Conservation (phyloP, 2,113 vertebrate genomes). For the Gymnobelideus leadbeateri region DNA sequence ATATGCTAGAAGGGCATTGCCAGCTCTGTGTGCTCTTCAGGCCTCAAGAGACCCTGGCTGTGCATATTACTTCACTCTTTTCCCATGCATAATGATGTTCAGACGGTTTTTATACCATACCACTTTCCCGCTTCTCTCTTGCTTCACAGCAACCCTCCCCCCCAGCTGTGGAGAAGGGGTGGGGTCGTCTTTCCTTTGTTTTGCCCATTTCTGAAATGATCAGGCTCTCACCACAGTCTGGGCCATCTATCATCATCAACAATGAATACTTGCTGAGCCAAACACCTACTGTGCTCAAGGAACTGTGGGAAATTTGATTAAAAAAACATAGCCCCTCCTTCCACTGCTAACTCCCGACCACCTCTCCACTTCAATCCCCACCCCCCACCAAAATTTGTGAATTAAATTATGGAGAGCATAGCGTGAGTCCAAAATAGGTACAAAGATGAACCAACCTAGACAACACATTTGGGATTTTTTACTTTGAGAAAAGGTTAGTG, state of each 20-base stretch:
- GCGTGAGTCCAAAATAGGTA: neutral
- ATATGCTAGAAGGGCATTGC: neutral
- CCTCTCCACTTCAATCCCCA: neutral
- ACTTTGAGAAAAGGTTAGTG: slow-evolving; percentile 23
- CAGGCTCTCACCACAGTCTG: slow-evolving; percentile 8
- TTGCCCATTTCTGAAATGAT: slow-evolving; percentile 21
- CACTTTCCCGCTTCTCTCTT: slow-evolving; percentile 20
- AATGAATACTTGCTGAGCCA: slow-evolving; percentile 42
- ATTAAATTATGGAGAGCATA: neutral
- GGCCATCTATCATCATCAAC: neutral
- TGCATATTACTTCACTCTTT: neutral
- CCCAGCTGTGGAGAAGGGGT: slow-evolving; percentile 7
- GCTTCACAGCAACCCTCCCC: neutral
- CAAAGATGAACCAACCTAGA: slow-evolving; percentile 23
- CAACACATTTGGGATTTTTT: slow-evolving; percentile 37
- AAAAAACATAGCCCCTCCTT: neutral
- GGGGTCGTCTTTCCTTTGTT: slow-evolving; percentile 15
- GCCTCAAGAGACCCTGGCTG: slow-evolving; percentile 2
- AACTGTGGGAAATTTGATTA: slow-evolving; percentile 52
- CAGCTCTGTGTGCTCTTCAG: neutral
- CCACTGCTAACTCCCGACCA: neutral
- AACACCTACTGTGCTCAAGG: slow-evolving; percentile 27
- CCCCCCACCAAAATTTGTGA: neutral
- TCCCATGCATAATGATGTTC: neutral
- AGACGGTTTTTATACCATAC: neutral